Base-by-base conservation (phyloP, 1,140 invertebrate genomes). In the Temnothorax curvispinosus region DNA sequence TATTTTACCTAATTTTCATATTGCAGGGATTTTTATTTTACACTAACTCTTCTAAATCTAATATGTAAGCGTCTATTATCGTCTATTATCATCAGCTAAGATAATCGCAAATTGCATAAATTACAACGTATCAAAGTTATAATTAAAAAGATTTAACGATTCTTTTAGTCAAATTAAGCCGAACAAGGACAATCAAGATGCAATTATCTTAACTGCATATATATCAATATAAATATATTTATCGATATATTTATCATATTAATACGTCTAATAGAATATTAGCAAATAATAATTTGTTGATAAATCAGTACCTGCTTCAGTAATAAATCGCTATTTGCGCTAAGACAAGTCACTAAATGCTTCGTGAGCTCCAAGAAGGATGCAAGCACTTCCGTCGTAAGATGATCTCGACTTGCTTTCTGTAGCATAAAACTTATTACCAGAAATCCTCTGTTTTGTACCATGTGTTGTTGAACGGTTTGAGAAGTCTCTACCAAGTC, bases 391-490 rank as follows among this genome's bases (percentile, higher is more conserved):
- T 99, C 98, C 54, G 98, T 97, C 1, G 98, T 99, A 3, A 99
- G 96, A 95, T 99, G 99, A 92, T 99, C 98, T 89, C 98, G 96
- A 50, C 98, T 98, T 32, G 98, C 98, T 94, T 98, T 97, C 94
- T 99, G 98, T 85, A 99, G 96, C 96, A 99, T 98, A 94, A 99
- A 99, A 89, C 99, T 99, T 94, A 99, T 99, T 62, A 99, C 99
- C 88, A 99, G 96, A 95, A 99, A 99, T 60, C 99, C 99, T 91
- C 99, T 96, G 93, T 99, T 99, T 95, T 99, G 99, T 94, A 99
- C 98, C 98, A 99, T 99, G 93, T 99, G 99, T 94, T 99, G 99
- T 94, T 99, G 99, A 81, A 99, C 99, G 18, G 98, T 99, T 92
- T 98, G 97, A 87, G 99, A 99, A 67, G 98, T 99, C 94, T 99